Evolutionary conservation across 2,888 invertebrate genomes (phyloP).

Genomic region (Hirtodrosophila cameraria): DNA sequence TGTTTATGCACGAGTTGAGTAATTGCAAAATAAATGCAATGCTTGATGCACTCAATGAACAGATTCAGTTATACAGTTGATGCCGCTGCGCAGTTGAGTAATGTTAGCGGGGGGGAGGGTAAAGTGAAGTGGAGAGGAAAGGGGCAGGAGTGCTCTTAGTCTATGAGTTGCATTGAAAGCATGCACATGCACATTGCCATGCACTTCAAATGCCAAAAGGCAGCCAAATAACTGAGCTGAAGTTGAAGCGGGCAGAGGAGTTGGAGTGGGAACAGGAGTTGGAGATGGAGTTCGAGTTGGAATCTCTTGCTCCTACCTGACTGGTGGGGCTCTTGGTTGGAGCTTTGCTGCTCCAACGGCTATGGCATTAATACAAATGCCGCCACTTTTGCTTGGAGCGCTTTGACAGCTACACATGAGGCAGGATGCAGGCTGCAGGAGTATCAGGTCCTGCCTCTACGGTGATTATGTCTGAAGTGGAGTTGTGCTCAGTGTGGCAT

Average conservation of each 20-base stretch:
- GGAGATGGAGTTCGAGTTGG: neutral
- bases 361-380: conserved; percentile 65
- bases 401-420: conserved; percentile 61
- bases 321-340: neutral
- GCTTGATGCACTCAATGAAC: conserved; percentile 46
- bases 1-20: conserved; percentile 56
- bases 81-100: neutral
- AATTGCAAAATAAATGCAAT: conserved; percentile 65
- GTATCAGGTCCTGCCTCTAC: conserved; percentile 18
- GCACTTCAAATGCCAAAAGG: conserved; percentile 70
- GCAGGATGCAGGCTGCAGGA: neutral
- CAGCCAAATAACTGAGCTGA: conserved; percentile 60
- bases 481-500: conserved; percentile 26
- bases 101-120: too few species aligned
- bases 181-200: conserved; percentile 57
- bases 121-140: too few species aligned
- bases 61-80: conserved; percentile 52
- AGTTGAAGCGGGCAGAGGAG: neutral
- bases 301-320: neutral
- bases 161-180: conserved; percentile 43
- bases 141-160: conserved; percentile 6
- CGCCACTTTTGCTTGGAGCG: conserved; percentile 64
- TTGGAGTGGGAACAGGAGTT: neutral
- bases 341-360: conserved; percentile 12
- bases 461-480: conserved; percentile 69